Evolutionary conservation across 2,113 vertebrate genomes (phyloP).

Genomic region (Eclectus roratus): DNA sequence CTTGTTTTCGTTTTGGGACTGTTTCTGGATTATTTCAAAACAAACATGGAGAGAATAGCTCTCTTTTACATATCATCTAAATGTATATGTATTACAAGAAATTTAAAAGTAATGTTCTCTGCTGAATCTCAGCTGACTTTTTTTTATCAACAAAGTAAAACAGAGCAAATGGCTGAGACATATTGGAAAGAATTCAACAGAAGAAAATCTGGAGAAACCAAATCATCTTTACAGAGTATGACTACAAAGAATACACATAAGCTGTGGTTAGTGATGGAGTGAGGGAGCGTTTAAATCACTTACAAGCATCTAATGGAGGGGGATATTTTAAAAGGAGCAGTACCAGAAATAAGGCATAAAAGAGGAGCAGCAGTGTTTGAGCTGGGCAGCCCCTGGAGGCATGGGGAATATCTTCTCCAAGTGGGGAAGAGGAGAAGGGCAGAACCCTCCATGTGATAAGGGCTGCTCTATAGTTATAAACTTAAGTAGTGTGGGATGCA

Average conservation of each 20-base stretch:
- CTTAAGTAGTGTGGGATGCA: not conserved
- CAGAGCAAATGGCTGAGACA: slow-evolving; percentile 33
- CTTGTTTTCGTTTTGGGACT: slow-evolving; percentile 11
- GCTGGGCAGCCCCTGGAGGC: not conserved
- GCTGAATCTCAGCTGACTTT: slow-evolving; percentile 46
- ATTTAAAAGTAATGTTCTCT: slow-evolving; percentile 33
- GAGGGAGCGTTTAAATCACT: not conserved
- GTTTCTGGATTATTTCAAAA: slow-evolving; percentile 60
- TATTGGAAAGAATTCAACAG: slow-evolving; percentile 43
- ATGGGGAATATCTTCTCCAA: not conserved
- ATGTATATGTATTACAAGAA: not conserved
- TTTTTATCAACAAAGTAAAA: slow-evolving; percentile 62
- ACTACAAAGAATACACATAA: not conserved
- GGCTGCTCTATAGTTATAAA: not conserved
- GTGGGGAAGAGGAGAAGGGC: too few species aligned
- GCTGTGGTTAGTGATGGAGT: not conserved
- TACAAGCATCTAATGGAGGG: not conserved
- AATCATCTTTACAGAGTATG: slow-evolving; percentile 19
- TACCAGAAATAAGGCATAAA: not conserved
- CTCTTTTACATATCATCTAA: slow-evolving; percentile 5
- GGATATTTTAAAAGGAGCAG: not conserved
- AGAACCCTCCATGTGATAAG: not conserved
- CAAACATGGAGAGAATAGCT: slow-evolving; percentile 1
- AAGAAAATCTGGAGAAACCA: slow-evolving; percentile 36
- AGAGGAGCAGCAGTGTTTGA: not conserved